These are phyloP conservation scores for Epinotia bilunana DNA, from an alignment of 2,888 invertebrate species.

Conservation along the genomic window DNA sequence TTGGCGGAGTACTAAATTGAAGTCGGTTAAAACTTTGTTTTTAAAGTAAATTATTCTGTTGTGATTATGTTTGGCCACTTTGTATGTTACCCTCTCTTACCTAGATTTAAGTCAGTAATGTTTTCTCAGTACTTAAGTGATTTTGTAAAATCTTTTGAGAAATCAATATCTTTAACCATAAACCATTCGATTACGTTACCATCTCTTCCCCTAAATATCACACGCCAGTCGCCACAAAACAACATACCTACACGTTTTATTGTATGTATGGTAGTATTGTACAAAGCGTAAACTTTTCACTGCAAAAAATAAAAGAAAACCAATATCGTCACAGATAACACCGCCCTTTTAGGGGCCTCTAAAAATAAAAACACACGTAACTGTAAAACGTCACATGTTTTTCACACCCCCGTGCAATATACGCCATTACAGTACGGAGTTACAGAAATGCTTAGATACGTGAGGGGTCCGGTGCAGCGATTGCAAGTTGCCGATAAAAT, in stretches of 20 bases:
- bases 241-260: not conserved
- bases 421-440: not conserved
- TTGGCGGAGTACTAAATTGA: too few species aligned
- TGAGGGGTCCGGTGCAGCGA: conserved; percentile 64
- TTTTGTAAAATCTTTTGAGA: too few species aligned
- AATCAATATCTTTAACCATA: too few species aligned
- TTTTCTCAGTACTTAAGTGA: too few species aligned
- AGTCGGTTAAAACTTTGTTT: too few species aligned
- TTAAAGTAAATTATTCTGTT: too few species aligned
- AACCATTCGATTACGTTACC: too few species aligned
- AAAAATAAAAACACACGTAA: not conserved
- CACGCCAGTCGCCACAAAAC: not conserved
- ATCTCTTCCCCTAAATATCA: too few species aligned
- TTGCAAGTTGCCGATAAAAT: conserved; percentile 66
- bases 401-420: not conserved
- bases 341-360: conserved; percentile 54
- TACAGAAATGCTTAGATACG: conserved; percentile 40
- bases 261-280: not conserved
- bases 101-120: too few species aligned
- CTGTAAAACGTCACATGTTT: conserved; percentile 14
- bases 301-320: conserved; percentile 42
- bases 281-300: conserved; percentile 26
- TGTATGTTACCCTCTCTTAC: too few species aligned
- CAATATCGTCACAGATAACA: conserved; percentile 48
- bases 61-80: too few species aligned